Evolutionary conservation across 2,888 invertebrate species (phyloP), one percentile per base, ranked within the genome.

Genomic region (Andrena marginata): DNA sequence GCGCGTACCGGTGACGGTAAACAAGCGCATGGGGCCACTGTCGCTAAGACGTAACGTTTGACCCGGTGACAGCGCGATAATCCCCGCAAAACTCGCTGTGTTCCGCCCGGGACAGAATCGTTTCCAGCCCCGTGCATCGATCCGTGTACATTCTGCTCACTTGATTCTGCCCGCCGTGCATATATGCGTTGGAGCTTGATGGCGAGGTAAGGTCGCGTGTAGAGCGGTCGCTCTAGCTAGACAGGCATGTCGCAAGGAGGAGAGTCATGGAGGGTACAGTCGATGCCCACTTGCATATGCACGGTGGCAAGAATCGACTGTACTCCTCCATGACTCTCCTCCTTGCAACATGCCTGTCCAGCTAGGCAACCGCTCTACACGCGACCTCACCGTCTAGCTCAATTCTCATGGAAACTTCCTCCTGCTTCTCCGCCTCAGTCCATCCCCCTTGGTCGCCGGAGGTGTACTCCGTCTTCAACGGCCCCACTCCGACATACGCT

Each of bases 91-190:
- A 76, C 76, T 72, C 56, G 48, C 33, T 42, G 16, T 10, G 26
- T 74, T 69, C 64, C 60, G 73, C 67, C 65, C 56, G 74, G 69
- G 75, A 73, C 84, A 73, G 70, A 70, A 48, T 60, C 59, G 74
- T 86, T 87, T 85, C 82, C 80, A 82, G 86, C 83, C 56, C 23
- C 86, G 80, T 86, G 71, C 89, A 91, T 91, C 90, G 92, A 92
- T 92, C 91, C 90, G 85, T 84, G 68, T 89, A 89, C 42, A 42
- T 42, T 42, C 42, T 16, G 42, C 42, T 42, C 42, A 42, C 42
- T 42, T 16, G 42, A 42, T 42, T 42, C 42, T 42, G 42, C 42
- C 16, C 42, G 42, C 16, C 5, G 42, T 16, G 42, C 42, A 42
- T 42, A 42, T 42, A 42, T 5, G 42, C 42, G 42, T 42, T 13